Percentiles rank a stretch among this genome's conserved stretches.
These are phyloP conservation scores for Brachypodius melanocephalos DNA, from an alignment of 2,113 vertebrate genomes.

Conservation along the genomic window DNA sequence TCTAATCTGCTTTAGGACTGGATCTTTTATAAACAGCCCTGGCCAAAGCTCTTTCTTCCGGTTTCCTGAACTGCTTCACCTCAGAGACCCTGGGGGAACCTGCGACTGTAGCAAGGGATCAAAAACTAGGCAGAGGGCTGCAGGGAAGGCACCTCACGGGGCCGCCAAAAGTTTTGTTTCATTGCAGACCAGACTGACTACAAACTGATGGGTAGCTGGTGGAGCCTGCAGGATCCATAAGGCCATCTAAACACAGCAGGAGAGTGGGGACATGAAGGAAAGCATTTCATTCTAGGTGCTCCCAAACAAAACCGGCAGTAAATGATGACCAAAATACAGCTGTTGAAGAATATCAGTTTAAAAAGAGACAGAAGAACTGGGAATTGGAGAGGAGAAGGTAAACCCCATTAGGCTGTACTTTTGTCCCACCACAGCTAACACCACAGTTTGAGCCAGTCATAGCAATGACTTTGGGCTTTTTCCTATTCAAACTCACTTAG, in stretches of 20 bases:
- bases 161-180: not conserved
- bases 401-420: not conserved
- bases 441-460: not conserved
- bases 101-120: not conserved
- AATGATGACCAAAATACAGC: not conserved
- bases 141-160: not conserved
- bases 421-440: not conserved
- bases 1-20: conserved; percentile 61
- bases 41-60: conserved; percentile 61
- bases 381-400: not conserved
- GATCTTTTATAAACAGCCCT: conserved; percentile 46
- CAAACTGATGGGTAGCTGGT: fast-evolving
- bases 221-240: not conserved
- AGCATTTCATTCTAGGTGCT: not conserved
- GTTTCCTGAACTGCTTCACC: conserved; percentile 57
- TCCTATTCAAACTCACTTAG: not conserved
- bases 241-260: not conserved
- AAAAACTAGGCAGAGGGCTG: not conserved
- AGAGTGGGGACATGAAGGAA: fast-evolving
- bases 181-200: not conserved
- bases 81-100: conserved; percentile 29
- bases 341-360: not conserved
- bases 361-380: not conserved
- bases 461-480: not conserved
- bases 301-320: not conserved